These are phyloP conservation scores for Carcina quercana DNA, from an alignment of 2,888 invertebrate species.

Conservation along the genomic window DNA sequence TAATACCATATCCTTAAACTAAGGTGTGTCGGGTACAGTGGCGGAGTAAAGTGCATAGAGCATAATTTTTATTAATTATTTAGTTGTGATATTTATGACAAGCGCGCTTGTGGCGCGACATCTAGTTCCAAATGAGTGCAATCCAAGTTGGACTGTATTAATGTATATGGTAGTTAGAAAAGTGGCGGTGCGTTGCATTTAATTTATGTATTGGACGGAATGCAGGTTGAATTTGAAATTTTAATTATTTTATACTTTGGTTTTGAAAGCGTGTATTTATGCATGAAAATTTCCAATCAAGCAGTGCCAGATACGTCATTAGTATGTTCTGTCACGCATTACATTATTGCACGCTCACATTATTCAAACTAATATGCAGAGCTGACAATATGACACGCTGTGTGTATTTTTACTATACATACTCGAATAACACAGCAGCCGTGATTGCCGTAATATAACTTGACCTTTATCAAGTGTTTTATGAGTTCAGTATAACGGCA, in stretches of 20 bases:
- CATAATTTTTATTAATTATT: constrained; percentile 52
- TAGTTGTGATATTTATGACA: constrained; percentile 62
- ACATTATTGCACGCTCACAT: no score
- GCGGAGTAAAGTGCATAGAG: constrained; percentile 39
- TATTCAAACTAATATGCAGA: no score
- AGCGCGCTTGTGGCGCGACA: constrained; percentile 20
- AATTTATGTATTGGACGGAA: constrained; percentile 36
- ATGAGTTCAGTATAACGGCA: no score
- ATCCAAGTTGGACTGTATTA: constrained; percentile 50
- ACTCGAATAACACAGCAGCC: no score
- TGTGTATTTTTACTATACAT: no score
- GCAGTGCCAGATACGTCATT: no score
- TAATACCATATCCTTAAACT: constrained; percentile 58
- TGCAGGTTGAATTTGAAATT: constrained; percentile 34
- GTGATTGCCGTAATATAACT: no score
- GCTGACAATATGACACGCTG: no score
- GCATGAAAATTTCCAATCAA: no score
- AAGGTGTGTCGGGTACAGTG: constrained; percentile 49
- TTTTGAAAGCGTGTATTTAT: no score
- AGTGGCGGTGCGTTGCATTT: constrained; percentile 63
- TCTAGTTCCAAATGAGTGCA: constrained; percentile 56
- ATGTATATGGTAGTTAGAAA: constrained; percentile 67
- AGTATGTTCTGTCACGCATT: no score
- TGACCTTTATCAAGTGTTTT: no score
- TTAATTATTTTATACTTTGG: constrained; percentile 12